Percentiles rank a stretch among this genome's conserved stretches.
These are phyloP conservation scores for Pimpla rufipes DNA, from an alignment of 2,888 invertebrate genomes.

Conservation along the genomic window DNA sequence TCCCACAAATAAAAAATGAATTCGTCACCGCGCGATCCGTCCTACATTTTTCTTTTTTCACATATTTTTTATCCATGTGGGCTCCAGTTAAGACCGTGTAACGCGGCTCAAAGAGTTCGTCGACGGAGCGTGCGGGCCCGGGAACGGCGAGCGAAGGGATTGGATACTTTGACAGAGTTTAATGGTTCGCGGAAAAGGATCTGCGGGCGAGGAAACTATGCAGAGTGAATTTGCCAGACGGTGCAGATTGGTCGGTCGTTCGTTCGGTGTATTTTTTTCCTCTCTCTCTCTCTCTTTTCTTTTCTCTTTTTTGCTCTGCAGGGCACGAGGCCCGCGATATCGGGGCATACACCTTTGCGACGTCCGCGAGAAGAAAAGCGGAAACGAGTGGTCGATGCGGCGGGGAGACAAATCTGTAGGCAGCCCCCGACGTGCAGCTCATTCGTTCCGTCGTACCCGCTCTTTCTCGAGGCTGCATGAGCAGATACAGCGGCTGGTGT, in stretches of 20 bases:
- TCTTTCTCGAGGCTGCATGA: conserved; percentile 5
- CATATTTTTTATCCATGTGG: neutral
- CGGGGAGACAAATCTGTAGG: conserved; percentile 20
- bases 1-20: too few species aligned
- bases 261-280: neutral
- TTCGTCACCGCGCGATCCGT: too few species aligned
- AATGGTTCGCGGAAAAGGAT: conserved; percentile 52
- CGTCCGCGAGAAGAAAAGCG: conserved; percentile 63
- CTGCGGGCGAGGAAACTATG: conserved; percentile 19
- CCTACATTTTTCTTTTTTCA: too few species aligned
- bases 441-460: conserved; percentile 2
- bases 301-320: conserved; percentile 14
- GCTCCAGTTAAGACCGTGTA: conserved; percentile 42
- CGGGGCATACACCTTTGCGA: conserved; percentile 25
- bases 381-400: conserved; percentile 55
- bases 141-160: neutral
- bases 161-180: conserved; percentile 49
- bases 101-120: conserved; percentile 10
- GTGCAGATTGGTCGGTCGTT: conserved; percentile 17
- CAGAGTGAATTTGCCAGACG: conserved; percentile 47
- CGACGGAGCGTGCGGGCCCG: neutral
- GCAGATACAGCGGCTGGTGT: neutral
- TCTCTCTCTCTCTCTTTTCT: neutral
- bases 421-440: conserved; percentile 6
- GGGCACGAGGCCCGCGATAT: conserved; percentile 21